phyloP scores from a whole-genome alignment of 2,797 vertebrate genomes.

The Trachurus trachurus region DNA sequence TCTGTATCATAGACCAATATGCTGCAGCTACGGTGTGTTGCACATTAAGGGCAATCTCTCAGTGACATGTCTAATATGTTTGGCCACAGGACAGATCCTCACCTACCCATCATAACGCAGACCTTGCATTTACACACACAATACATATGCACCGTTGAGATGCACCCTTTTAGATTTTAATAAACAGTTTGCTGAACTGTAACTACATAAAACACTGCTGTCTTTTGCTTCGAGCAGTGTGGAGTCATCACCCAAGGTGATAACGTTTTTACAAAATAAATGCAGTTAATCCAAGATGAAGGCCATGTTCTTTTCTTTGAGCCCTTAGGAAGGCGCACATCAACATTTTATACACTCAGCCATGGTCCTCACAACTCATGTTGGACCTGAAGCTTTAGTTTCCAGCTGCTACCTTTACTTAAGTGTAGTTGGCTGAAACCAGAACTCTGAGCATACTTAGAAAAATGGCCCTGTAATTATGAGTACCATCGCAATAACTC shows the following conservation, averaged over 20 bases:
- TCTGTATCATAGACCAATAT: conserved; percentile 44
- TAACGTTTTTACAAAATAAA: conserved; percentile 82
- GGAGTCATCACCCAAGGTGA: conserved; percentile 70
- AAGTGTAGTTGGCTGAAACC: not conserved
- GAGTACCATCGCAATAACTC: not conserved
- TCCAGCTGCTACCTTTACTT: not conserved
- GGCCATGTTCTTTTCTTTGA: conserved; percentile 42
- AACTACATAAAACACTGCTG: conserved; percentile 62
- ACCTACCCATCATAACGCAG: conserved; percentile 28
- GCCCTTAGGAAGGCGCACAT: not conserved
- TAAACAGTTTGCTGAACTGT: conserved; percentile 58
- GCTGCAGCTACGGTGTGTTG: conserved; percentile 41
- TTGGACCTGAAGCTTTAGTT: not conserved
- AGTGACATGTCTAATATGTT: conserved; percentile 22
- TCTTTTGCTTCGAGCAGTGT: conserved; percentile 70
- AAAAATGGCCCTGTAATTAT: not conserved
- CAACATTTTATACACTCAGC: not conserved
- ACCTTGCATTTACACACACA: conserved; percentile 43
- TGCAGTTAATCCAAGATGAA: conserved; percentile 64
- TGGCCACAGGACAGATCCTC: conserved; percentile 28
- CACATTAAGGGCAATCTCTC: conserved; percentile 44
- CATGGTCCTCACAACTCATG: not conserved
- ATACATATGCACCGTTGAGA: conserved; percentile 24
- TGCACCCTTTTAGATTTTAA: conserved; percentile 49
- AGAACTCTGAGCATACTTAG: not conserved